phyloP scores from a whole-genome alignment of 2,113 vertebrate genomes.

The Plecotus auritus region DNA sequence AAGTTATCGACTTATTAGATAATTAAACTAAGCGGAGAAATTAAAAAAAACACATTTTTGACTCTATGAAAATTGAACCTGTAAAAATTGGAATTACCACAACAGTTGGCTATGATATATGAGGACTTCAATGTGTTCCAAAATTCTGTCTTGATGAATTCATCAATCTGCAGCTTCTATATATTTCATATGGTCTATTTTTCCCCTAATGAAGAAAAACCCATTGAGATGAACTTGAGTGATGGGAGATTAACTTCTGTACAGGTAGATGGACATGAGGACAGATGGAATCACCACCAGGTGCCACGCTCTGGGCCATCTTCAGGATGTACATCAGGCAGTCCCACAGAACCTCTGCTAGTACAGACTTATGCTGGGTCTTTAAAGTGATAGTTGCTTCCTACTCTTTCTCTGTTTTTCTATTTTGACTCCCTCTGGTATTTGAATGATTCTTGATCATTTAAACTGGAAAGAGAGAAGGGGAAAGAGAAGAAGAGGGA shows the following conservation, averaged over 20 bases:
- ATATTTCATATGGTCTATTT: neutral
- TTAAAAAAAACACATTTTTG: neutral
- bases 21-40: neutral
- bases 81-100: neutral
- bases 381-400: too few species aligned
- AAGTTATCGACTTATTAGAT: neutral
- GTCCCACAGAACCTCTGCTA: neutral
- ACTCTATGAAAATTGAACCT: neutral
- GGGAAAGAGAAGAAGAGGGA: too few species aligned
- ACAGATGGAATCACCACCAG: neutral
- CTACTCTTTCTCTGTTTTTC: neutral
- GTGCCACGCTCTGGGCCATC: neutral
- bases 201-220: neutral
- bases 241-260: neutral
- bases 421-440: neutral
- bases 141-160: neutral
- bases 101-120: neutral
- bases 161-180: neutral
- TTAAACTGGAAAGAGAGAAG: neutral
- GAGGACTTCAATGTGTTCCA: neutral
- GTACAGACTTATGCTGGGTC: too few species aligned
- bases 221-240: neutral
- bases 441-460: neutral
- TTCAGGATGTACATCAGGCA: neutral
- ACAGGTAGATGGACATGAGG: neutral